A percentile compares a stretch with the other conserved stretches of the same genome.
phyloP scores from a whole-genome alignment of 2,888 invertebrate genomes.

The Spisula solida region DNA sequence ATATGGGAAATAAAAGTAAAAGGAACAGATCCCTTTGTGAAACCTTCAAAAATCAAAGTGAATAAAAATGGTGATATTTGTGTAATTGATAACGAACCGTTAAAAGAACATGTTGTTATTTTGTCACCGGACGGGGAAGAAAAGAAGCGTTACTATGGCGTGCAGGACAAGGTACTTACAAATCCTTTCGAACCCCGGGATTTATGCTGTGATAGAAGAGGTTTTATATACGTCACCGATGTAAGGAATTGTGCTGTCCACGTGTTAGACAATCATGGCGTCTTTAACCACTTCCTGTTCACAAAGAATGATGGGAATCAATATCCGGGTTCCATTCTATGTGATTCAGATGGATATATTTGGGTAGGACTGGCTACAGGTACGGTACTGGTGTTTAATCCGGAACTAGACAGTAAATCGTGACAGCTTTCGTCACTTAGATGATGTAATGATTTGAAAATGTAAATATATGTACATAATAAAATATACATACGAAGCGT shows the following conservation, averaged over 20 bases:
- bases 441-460: too few relatives aligned
- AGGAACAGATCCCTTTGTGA: slow-evolving; percentile 63
- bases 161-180: slow-evolving; percentile 51
- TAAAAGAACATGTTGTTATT: slow-evolving; percentile 60
- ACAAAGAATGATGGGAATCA: slow-evolving; percentile 59
- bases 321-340: slow-evolving; percentile 61
- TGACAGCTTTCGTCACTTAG: not conserved
- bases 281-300: slow-evolving; percentile 63
- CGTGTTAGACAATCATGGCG: slow-evolving; percentile 61
- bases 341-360: slow-evolving; percentile 61
- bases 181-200: slow-evolving; percentile 64
- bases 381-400: slow-evolving; percentile 52
- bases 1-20: slow-evolving; percentile 67
- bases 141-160: slow-evolving; percentile 64
- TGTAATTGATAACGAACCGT: slow-evolving; percentile 61
- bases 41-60: slow-evolving; percentile 56
- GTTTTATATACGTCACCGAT: slow-evolving; percentile 64
- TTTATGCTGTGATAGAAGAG: slow-evolving; percentile 62
- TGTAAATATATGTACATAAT: too few relatives aligned
- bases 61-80: slow-evolving; percentile 64
- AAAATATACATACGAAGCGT: too few relatives aligned
- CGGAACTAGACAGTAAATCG: slow-evolving; percentile 18
- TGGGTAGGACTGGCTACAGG: slow-evolving; percentile 68
- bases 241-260: slow-evolving; percentile 66
- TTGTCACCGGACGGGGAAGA: slow-evolving; percentile 63